Base-by-base conservation (phyloP, 64 coral and sea anemone genomes). In the Actinia equina region DNA sequence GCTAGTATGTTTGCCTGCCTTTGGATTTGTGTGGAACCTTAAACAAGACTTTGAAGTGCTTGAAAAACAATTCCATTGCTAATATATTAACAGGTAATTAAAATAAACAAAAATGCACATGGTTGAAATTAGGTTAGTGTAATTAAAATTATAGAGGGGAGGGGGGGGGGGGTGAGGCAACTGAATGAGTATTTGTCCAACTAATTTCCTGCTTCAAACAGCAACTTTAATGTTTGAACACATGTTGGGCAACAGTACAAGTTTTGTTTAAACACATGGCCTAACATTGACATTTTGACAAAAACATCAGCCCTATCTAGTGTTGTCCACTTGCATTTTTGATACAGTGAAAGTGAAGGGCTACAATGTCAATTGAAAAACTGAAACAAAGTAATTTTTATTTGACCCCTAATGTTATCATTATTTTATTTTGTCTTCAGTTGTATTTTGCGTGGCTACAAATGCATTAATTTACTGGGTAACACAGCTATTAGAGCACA, bases 1-100 rank as follows among this genome's bases (percentile, higher is more conserved):
- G 86, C 86, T 45, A 90, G 94, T 63, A 96, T 96, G 94, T 96
- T 96, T 88, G 91, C 94, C 15, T 96, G 94, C 27, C 82, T 96
- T 53, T 96, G 85, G 94, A 96, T 88, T 87, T 96, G 88, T 96
- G 94, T 93, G 94, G 94, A 51, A 96, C 94, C 82, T 70, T 89
- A 30, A 96, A 96, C 71, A 90, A 83, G 65, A 89, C 67, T 90
- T 84, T 96, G 2, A 96, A 90, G 81, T 60, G 91, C 70, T 74
- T 93, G 87, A 96, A 96, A 62, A 86, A 96, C 65, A 93, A 96
- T 53, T 96, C 94, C 45, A 4, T 96, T 78, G 94, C 89, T 58
- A 96, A 96, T 80, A 92, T 96, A 77, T 52, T 96, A 17, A 90
- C 94, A 93, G 94, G 94, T 96, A 88, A 67, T 16, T 17, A 79